Conservation (phyloP, 2,888 invertebrate genomes). For the Chloroclystis v-ata region DNA sequence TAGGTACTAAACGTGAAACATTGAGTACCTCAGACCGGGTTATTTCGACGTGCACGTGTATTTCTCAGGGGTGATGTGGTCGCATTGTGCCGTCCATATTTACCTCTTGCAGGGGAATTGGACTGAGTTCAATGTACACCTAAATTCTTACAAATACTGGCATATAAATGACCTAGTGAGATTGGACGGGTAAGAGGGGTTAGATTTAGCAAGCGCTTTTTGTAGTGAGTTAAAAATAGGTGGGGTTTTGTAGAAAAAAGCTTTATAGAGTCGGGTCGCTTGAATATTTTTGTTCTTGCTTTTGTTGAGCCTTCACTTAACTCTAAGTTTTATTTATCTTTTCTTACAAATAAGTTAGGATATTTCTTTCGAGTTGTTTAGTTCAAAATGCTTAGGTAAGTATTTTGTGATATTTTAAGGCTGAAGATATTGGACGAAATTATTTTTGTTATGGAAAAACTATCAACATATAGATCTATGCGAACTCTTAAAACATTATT, state of each 20-base stretch:
- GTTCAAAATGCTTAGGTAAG: too few species aligned
- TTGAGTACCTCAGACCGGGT: conserved; percentile 10
- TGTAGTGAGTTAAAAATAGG: background rate
- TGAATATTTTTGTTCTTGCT: background rate
- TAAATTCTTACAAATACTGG: conserved; percentile 8
- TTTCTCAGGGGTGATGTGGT: conserved; percentile 42
- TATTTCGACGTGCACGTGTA: conserved; percentile 47
- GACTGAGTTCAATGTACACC: conserved; percentile 11
- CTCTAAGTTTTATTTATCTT: too few species aligned
- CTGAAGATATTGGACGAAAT: too few species aligned
- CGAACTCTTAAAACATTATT: too few species aligned
- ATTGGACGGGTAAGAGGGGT: conserved; percentile 1
- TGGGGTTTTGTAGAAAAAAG: background rate
- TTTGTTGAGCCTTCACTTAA: too few species aligned
- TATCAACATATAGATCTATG: too few species aligned
- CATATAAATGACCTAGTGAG: conserved; percentile 1
- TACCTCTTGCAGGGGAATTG: conserved; percentile 12
- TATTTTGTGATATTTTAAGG: too few species aligned
- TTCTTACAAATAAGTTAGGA: too few species aligned
- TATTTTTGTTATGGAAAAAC: too few species aligned
- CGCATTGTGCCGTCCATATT: conserved; percentile 31
- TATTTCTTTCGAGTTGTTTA: too few species aligned
- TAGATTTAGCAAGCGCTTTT: background rate
- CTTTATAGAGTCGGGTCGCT: background rate
- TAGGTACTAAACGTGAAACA: background rate